Evolutionary conservation across 2,113 vertebrate genomes (phyloP).

Genomic region (Terrapene triunguis): DNA sequence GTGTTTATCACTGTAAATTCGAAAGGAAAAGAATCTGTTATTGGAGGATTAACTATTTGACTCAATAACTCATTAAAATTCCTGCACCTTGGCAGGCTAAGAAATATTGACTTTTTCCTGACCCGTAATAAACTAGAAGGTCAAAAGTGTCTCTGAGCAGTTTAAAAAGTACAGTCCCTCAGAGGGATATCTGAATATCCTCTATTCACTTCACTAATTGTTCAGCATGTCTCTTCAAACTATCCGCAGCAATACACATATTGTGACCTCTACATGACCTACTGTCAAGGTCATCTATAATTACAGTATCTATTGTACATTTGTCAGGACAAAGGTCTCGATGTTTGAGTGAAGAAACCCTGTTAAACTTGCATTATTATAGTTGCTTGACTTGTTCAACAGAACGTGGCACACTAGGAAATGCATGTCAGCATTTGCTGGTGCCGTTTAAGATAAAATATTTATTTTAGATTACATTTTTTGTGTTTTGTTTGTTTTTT

Average conservation of each 20-base stretch:
- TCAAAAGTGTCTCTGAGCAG: slow-evolving; percentile 69
- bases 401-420: rapidly evolving
- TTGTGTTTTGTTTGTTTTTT: neutral
- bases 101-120: slow-evolving; percentile 79
- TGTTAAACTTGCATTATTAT: neutral
- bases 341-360: neutral
- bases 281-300: slow-evolving; percentile 64
- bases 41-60: slow-evolving; percentile 80
- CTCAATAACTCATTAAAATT: slow-evolving; percentile 85
- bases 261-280: slow-evolving; percentile 31
- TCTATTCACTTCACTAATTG: slow-evolving; percentile 80
- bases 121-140: slow-evolving; percentile 83
- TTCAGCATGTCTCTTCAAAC: slow-evolving; percentile 58
- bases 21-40: slow-evolving; percentile 73
- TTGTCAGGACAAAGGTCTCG: neutral
- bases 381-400: neutral
- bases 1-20: slow-evolving; percentile 78
- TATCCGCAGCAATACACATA: slow-evolving; percentile 67
- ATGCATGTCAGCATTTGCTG: neutral
- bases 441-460: neutral
- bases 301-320: neutral
- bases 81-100: slow-evolving; percentile 69
- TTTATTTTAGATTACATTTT: neutral
- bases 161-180: slow-evolving; percentile 49
- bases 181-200: slow-evolving; percentile 22